Percentiles rank a stretch among this genome's conserved stretches.
Evolutionary conservation across 2,888 invertebrate genomes (phyloP).

Genomic region (Luffia ferchaultella): DNA sequence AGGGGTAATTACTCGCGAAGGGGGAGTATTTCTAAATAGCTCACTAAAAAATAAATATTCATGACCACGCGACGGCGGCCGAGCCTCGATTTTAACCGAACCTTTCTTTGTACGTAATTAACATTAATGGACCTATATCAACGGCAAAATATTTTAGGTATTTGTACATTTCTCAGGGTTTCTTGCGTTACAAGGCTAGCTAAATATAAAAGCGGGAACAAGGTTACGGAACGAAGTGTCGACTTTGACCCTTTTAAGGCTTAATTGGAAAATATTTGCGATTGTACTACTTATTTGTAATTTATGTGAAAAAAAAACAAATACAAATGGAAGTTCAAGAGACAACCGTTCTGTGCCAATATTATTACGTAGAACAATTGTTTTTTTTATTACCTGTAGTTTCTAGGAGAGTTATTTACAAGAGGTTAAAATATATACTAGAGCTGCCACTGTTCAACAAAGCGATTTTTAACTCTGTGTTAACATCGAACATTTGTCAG

Average conservation of each 20-base stretch:
- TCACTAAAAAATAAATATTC: slow-evolving; percentile 44
- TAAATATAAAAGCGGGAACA: background rate
- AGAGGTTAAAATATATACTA: too few relatives aligned
- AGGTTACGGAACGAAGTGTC: background rate
- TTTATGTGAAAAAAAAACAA: too few relatives aligned
- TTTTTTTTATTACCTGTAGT: too few relatives aligned
- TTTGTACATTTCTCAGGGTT: background rate
- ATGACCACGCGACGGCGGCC: slow-evolving; percentile 42
- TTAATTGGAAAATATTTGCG: background rate
- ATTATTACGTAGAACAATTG: too few relatives aligned
- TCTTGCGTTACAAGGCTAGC: background rate
- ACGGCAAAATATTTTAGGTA: background rate
- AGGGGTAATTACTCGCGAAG: slow-evolving; percentile 27
- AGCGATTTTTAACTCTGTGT: too few relatives aligned
- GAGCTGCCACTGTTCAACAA: too few relatives aligned
- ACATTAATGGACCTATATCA: background rate
- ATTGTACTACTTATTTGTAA: background rate
- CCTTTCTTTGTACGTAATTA: slow-evolving; percentile 24
- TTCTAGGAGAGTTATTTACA: too few relatives aligned
- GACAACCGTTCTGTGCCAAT: too few relatives aligned
- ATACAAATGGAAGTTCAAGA: too few relatives aligned
- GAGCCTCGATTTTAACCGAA: slow-evolving; percentile 38
- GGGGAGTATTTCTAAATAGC: slow-evolving; percentile 27
- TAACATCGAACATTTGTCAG: too few relatives aligned
- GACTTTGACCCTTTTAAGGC: background rate